These are phyloP conservation scores for Caenorhabditis tropicalis DNA, from an alignment of 1,140 invertebrate genomes.

Conservation along the genomic window DNA sequence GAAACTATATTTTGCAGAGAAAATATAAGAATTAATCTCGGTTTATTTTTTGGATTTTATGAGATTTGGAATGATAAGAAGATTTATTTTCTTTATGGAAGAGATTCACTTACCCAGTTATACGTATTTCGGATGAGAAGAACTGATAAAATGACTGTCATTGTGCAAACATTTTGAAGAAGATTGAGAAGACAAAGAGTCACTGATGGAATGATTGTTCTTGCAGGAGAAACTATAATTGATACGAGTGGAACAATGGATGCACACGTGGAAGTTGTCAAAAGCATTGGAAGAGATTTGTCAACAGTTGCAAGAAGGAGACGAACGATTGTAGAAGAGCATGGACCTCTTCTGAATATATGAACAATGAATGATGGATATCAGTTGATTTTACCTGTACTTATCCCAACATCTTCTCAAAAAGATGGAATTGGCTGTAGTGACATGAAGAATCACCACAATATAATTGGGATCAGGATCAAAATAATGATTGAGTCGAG, in stretches of 20 bases:
- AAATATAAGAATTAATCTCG: not conserved
- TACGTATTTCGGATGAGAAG: not conserved
- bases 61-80: not conserved
- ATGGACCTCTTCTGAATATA: not conserved
- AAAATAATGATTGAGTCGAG: not conserved
- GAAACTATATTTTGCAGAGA: not conserved
- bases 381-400: not conserved
- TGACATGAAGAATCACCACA: not conserved
- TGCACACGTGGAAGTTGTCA: not conserved
- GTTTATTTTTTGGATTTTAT: not conserved
- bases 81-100: not conserved
- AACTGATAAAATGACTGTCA: not conserved
- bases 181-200: not conserved
- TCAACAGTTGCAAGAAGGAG: conserved; percentile 13
- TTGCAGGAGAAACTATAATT: not conserved
- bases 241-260: conserved; percentile 7
- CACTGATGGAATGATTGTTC: conserved; percentile 13
- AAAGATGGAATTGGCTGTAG: conserved; percentile 4
- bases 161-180: conserved; percentile 11
- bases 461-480: not conserved
- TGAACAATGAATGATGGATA: not conserved
- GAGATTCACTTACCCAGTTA: conserved; percentile 6
- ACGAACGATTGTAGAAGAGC: conserved; percentile 11
- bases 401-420: conserved; percentile 40
- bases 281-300: conserved; percentile 19